Evolutionary conservation across 64 coral and sea anemone species (phyloP).

Genomic region (Orbicella faveolata): DNA sequence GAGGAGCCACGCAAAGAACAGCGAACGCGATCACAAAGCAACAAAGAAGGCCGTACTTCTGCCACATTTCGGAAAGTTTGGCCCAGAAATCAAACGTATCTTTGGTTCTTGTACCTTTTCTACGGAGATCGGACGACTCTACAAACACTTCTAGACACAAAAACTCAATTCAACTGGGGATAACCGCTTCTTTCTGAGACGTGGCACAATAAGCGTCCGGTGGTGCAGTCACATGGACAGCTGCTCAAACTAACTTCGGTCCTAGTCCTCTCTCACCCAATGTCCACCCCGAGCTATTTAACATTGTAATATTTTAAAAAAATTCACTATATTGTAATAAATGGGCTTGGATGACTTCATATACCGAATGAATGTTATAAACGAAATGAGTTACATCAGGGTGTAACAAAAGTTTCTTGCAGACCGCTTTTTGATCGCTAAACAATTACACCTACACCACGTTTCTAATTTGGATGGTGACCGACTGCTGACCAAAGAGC

Average conservation of each 20-base stretch:
- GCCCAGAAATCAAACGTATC: background rate
- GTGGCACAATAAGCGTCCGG: constrained; percentile 10
- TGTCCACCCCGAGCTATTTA: no score
- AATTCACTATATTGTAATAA: background rate
- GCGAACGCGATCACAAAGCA: constrained; percentile 4
- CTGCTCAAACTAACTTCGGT: background rate
- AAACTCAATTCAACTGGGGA: constrained; percentile 14
- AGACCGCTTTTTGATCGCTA: no score
- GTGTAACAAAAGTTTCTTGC: no score
- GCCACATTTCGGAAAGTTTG: constrained; percentile 7
- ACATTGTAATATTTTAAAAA: no score
- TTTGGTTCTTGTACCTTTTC: background rate
- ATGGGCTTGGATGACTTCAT: no score
- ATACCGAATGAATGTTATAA: no score
- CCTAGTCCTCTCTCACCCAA: background rate
- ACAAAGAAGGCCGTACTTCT: background rate
- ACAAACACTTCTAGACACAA: background rate
- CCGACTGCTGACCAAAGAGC: no score
- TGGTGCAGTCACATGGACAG: constrained; percentile 3
- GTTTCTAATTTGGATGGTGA: no score
- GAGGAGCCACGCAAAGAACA: constrained; percentile 61
- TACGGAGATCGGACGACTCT: background rate
- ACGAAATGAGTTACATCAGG: no score
- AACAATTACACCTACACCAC: no score
- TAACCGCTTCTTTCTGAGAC: constrained; percentile 3